These are phyloP conservation scores for Spilogale gracilis DNA, from an alignment of 2,113 vertebrate genomes.

Conservation along the genomic window DNA sequence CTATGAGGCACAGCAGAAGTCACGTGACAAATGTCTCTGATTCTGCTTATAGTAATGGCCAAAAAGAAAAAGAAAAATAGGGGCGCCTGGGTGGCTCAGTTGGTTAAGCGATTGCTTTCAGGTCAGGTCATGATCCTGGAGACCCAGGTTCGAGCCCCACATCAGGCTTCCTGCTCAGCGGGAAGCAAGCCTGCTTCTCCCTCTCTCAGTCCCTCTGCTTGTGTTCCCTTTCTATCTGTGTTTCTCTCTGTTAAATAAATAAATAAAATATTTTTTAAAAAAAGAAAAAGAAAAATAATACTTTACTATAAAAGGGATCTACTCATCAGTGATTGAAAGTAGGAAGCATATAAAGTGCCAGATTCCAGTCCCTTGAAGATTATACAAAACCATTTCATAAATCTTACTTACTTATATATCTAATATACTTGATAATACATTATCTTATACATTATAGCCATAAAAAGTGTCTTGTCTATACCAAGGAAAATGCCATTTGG, in stretches of 20 bases:
- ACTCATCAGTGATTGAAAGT: not conserved
- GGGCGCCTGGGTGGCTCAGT: no score
- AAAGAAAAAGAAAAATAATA: not conserved
- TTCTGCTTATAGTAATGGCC: not conserved
- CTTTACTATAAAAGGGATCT: not conserved
- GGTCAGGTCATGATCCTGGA: no score
- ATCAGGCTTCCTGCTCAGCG: no score
- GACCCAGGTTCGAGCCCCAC: no score
- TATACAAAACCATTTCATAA: constrained; percentile 28
- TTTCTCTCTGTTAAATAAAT: no score
- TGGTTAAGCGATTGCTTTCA: no score
- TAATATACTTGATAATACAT: not conserved
- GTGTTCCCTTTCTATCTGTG: no score
- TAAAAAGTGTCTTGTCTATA: not conserved
- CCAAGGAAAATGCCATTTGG: constrained; percentile 44
- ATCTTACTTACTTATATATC: not conserved
- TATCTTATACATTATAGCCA: not conserved
- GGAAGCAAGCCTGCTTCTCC: no score
- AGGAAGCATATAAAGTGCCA: not conserved
- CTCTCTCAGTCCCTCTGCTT: no score
- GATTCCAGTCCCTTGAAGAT: not conserved
- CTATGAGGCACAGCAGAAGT: not conserved
- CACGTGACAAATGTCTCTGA: constrained; percentile 20
- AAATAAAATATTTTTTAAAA: no score
- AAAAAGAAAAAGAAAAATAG: not conserved